Percentiles rank a stretch among this genome's conserved stretches.
phyloP scores from a whole-genome alignment of 2,888 invertebrate genomes.

The Lysandra coridon region DNA sequence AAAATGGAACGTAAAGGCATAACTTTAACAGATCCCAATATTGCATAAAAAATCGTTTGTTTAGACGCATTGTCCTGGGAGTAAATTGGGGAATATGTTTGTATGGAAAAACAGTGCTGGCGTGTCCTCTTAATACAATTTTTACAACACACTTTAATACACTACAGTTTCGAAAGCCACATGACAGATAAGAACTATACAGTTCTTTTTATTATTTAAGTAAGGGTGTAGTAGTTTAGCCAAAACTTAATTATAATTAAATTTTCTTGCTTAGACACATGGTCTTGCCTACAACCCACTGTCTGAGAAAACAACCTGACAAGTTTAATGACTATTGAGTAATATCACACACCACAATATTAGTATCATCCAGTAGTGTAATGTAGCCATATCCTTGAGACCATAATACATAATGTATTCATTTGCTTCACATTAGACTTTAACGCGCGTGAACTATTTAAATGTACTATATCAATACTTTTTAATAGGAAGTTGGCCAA shows the following conservation, averaged over 20 bases:
- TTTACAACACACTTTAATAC: too few species aligned
- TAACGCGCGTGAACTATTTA: background rate
- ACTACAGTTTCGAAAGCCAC: too few species aligned
- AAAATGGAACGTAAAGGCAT: too few species aligned
- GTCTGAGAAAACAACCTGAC: conserved; percentile 18
- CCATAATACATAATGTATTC: background rate
- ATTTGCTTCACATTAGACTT: background rate
- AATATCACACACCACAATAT: background rate
- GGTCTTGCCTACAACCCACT: background rate
- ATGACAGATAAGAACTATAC: too few species aligned
- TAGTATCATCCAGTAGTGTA: background rate
- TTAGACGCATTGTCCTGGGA: too few species aligned
- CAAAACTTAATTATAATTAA: background rate
- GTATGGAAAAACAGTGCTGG: too few species aligned
- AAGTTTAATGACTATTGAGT: conserved; percentile 36
- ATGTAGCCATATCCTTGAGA: background rate
- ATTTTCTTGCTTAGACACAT: background rate
- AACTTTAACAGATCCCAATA: too few species aligned
- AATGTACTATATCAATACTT: background rate
- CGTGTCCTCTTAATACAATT: too few species aligned
- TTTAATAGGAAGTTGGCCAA: too few species aligned
- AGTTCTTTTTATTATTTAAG: too few species aligned
- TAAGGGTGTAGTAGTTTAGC: background rate
- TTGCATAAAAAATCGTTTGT: too few species aligned
- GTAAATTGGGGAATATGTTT: too few species aligned